Evolutionary conservation across 2,797 vertebrate species (phyloP).

Genomic region (Myripristis jacobus): DNA sequence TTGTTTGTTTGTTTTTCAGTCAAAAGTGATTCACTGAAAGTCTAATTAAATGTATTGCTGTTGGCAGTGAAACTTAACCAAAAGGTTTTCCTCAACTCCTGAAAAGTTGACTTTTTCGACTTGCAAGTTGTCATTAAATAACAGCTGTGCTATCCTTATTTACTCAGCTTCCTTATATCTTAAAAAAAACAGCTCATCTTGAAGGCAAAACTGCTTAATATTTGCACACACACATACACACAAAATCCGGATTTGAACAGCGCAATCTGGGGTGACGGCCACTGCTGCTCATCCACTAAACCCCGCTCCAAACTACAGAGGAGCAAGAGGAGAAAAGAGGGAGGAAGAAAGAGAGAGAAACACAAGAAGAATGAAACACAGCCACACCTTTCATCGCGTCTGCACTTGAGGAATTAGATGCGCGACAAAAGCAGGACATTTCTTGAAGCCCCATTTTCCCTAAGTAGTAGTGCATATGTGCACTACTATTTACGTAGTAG

Average conservation of each 20-base stretch:
- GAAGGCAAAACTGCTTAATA: not conserved
- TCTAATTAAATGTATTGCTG: too few relatives aligned
- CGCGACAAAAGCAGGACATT: conserved; percentile 93
- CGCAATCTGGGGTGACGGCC: conserved; percentile 56
- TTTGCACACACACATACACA: not conserved
- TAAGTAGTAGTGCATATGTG: conserved; percentile 93
- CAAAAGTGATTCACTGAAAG: too few relatives aligned
- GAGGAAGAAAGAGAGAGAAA: conserved; percentile 59
- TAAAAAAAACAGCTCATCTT: not conserved
- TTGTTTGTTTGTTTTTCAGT: too few relatives aligned
- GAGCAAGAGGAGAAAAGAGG: conserved; percentile 65
- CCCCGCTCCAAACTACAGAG: conserved; percentile 46
- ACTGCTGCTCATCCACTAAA: conserved; percentile 23
- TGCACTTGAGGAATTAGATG: conserved; percentile 96
- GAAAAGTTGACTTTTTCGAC: not conserved
- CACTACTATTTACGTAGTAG: conserved; percentile 86
- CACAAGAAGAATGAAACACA: conserved; percentile 71
- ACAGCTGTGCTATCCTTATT: not conserved
- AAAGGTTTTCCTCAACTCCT: not conserved
- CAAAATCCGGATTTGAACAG: conserved; percentile 32
- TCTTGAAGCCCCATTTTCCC: conserved; percentile 93
- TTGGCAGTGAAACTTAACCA: too few relatives aligned
- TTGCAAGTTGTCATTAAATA: not conserved
- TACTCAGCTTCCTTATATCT: conserved; percentile 6
- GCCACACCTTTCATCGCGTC: conserved; percentile 86